A percentile compares a stretch with the other conserved stretches of the same genome.
These are phyloP conservation scores for Volucella inanis DNA, from an alignment of 2,888 invertebrate species.

Conservation along the genomic window DNA sequence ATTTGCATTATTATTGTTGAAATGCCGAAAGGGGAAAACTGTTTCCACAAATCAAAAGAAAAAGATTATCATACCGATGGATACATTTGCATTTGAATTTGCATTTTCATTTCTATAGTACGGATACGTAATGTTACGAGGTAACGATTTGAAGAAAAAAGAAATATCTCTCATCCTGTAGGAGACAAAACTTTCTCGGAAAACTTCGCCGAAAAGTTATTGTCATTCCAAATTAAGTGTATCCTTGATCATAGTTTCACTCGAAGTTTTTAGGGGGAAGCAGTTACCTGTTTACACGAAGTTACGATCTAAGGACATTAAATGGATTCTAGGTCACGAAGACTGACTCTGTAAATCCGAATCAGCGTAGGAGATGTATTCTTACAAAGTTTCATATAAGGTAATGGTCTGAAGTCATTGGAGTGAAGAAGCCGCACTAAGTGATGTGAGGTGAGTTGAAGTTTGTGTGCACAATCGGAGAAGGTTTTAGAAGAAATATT, in stretches of 20 bases:
- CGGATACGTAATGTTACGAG: too few relatives aligned
- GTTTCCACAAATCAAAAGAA: conserved; percentile 72
- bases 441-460: too few relatives aligned
- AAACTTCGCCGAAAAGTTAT: conserved; percentile 58
- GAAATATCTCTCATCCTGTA: neutral
- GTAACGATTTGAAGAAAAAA: neutral
- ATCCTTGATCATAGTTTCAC: conserved; percentile 36
- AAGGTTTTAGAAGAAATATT: too few relatives aligned
- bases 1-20: conserved; percentile 73
- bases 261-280: neutral
- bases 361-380: too few relatives aligned
- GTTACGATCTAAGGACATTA: neutral
- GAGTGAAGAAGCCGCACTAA: too few relatives aligned
- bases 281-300: conserved; percentile 35
- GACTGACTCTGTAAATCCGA: neutral
- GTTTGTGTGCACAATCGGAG: too few relatives aligned
- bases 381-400: too few relatives aligned
- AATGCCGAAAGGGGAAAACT: conserved; percentile 73
- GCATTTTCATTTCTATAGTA: neutral
- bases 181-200: conserved; percentile 50
- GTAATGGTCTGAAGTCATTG: too few relatives aligned
- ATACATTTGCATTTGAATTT: conserved; percentile 35
- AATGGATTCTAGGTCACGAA: conserved; percentile 3
- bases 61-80: conserved; percentile 42
- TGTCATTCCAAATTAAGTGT: conserved; percentile 47